Percentiles rank a stretch among this genome's conserved stretches.
Evolutionary conservation across 2,113 vertebrate genomes (phyloP).

Genomic region (Bubo blakistoni): DNA sequence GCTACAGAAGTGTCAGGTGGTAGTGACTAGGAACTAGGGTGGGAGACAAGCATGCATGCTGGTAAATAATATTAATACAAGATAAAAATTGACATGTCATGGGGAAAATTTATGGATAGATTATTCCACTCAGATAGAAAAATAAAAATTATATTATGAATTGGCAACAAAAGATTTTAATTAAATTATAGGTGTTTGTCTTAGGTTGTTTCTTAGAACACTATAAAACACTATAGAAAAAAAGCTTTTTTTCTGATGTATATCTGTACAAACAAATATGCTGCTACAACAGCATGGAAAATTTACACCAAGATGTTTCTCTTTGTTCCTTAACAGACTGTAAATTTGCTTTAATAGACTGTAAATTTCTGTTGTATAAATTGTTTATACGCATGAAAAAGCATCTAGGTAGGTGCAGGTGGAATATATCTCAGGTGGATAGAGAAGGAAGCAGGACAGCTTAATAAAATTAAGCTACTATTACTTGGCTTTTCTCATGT

Average conservation of each 20-base stretch:
- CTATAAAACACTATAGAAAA: not conserved
- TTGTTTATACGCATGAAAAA: not conserved
- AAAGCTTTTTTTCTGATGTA: not conserved
- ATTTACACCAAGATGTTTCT: not conserved
- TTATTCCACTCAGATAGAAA: not conserved
- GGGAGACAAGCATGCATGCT: not conserved
- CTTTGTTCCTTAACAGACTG: not conserved
- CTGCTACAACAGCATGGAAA: not conserved
- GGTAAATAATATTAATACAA: not conserved
- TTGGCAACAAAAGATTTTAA: not conserved
- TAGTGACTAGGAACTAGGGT: not conserved
- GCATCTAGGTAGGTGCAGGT: not conserved
- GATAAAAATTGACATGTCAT: not conserved
- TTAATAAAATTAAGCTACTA: not conserved
- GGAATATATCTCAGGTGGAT: not conserved
- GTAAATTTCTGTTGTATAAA: not conserved
- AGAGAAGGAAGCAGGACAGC: not conserved
- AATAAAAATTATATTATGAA: not conserved
- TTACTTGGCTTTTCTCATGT: not conserved
- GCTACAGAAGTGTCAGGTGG: not conserved
- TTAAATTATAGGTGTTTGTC: not conserved
- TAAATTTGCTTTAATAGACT: not conserved
- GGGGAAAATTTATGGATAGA: not conserved
- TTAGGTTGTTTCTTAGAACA: not conserved
- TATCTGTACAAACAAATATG: not conserved